phyloP scores from a whole-genome alignment of 2,888 invertebrate species.

The Phragmatobia fuliginosa region DNA sequence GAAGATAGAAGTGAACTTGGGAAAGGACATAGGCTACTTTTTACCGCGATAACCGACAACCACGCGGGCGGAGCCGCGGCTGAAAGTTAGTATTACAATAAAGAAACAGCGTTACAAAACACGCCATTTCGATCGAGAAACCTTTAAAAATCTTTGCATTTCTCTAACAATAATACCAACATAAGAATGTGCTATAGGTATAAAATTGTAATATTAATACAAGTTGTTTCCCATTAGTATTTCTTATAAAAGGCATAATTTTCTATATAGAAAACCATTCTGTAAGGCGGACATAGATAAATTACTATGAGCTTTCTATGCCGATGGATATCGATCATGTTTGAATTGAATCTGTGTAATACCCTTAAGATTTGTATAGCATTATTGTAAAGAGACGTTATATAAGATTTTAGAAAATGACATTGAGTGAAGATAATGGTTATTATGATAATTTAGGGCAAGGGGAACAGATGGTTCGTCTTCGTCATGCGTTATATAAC shows the following conservation, averaged over 20 bases:
- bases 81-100: not conserved
- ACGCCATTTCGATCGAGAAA: not conserved
- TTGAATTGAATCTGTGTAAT: not conserved
- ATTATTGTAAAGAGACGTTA: not conserved
- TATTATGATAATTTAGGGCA: not conserved
- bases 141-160: not conserved
- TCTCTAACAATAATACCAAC: not conserved
- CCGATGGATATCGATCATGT: slow-evolving; percentile 6
- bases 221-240: slow-evolving; percentile 5
- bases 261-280: slow-evolving; percentile 10
- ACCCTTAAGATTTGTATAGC: not conserved
- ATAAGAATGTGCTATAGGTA: not conserved
- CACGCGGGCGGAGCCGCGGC: too few species aligned
- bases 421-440: not conserved
- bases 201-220: not conserved
- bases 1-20: too few species aligned
- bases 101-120: not conserved
- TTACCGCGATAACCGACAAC: too few species aligned
- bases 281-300: slow-evolving; percentile 29
- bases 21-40: too few species aligned
- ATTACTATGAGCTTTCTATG: slow-evolving; percentile 15
- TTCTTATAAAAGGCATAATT: not conserved
- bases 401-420: not conserved
- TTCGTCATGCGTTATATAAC: too few species aligned
- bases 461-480: too few species aligned